Percentiles rank a stretch among this genome's conserved stretches.
These are phyloP conservation scores for Pantala flavescens DNA, from an alignment of 1,140 invertebrate species.

Conservation along the genomic window DNA sequence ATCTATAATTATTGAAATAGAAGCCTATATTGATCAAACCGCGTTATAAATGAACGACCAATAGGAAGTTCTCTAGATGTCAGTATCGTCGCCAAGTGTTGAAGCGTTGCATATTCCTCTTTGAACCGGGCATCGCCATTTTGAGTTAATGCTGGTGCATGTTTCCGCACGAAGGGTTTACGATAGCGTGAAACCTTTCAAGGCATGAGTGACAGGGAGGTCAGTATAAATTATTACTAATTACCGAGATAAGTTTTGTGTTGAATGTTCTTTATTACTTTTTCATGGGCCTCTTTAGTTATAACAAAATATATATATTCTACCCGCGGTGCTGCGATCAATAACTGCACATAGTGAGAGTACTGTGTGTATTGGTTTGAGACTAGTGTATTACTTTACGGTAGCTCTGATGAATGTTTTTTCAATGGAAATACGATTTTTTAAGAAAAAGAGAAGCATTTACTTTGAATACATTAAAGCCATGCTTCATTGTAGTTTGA, in stretches of 20 bases:
- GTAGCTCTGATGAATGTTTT: too few relatives aligned
- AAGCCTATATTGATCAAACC: too few relatives aligned
- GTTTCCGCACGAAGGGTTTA: conserved; percentile 43
- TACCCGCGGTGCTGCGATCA: background rate
- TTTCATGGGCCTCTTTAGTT: background rate
- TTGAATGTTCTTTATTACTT: background rate
- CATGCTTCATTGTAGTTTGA: conserved; percentile 9
- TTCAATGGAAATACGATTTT: too few relatives aligned
- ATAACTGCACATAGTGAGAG: background rate
- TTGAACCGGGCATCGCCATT: background rate
- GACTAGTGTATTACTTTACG: too few relatives aligned
- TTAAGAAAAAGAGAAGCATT: background rate
- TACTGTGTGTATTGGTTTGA: background rate
- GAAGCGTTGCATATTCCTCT: background rate
- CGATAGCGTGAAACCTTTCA: conserved; percentile 16
- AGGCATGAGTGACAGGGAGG: conserved; percentile 26
- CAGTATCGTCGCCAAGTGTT: background rate
- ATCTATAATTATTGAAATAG: too few relatives aligned
- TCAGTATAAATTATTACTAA: conserved; percentile 11
- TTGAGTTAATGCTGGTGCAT: conserved; percentile 26
- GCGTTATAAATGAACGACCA: background rate
- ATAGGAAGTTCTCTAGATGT: background rate
- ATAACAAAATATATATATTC: background rate
- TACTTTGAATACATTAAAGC: background rate
- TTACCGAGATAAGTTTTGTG: background rate